These are phyloP conservation scores for Drosophila albomicans DNA, from an alignment of 1,140 invertebrate genomes.

Conservation along the genomic window DNA sequence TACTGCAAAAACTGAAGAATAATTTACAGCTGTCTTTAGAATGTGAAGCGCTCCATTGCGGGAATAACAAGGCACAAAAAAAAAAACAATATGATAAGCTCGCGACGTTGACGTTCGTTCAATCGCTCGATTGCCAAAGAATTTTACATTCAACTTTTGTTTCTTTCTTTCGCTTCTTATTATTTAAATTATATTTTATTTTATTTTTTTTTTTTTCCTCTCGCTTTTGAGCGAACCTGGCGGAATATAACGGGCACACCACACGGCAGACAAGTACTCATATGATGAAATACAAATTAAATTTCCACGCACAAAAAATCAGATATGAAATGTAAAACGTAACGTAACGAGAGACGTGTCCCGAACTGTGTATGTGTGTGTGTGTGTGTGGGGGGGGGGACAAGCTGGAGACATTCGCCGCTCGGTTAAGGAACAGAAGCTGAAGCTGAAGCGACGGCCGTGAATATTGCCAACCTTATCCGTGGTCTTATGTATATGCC, in stretches of 20 bases:
- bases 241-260: constrained; percentile 31
- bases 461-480: constrained; percentile 16
- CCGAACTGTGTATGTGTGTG: neutral
- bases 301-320: constrained; percentile 76
- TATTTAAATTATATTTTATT: constrained; percentile 26
- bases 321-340: constrained; percentile 81
- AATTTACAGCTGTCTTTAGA: too few species aligned
- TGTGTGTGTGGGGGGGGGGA: neutral
- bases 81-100: neutral
- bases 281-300: constrained; percentile 83
- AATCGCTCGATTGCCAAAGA: constrained; percentile 68
- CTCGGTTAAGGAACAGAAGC: constrained; percentile 7
- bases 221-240: constrained; percentile 5
- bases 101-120: constrained; percentile 41
- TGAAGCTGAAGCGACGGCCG: neutral
- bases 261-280: constrained; percentile 51
- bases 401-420: neutral
- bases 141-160: constrained; percentile 62
- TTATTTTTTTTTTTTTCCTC: constrained; percentile 47
- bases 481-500: neutral
- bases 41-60: too few species aligned
- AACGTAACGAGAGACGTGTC: constrained; percentile 50
- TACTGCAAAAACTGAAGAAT: too few species aligned
- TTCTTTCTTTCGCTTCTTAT: constrained; percentile 54
- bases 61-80: too few species aligned